Base-by-base conservation (phyloP, 2,113 vertebrate species). In the Apus apus region DNA sequence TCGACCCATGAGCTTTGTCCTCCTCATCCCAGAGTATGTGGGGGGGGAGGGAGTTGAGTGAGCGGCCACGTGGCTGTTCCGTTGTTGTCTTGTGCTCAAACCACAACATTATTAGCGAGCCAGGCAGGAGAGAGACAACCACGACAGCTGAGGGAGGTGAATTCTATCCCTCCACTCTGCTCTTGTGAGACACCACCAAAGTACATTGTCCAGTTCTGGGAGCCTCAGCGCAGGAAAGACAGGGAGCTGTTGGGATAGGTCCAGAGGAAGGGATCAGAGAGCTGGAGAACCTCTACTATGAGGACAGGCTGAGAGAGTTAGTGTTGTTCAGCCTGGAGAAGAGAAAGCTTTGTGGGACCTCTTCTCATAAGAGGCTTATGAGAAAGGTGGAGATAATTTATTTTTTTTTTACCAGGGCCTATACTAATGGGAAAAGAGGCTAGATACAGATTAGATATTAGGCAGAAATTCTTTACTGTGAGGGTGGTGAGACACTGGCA, bases 101-200 rank as follows among this genome's bases (percentile, higher is more conserved):
- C 38, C 38, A 38, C 38, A 38, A 38, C 38, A 38, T 38, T 38
- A 38, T 10, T 38, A 38, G 38, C 38, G 10, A 38, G 38, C 38
- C 38, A 38, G 38, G 38, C 38, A 38, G 38, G 38, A 38, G 38
- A 38, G 38, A 38, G 38, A 38, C 38, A 38, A 38, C 38, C 38
- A 38, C 38, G 8, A 38, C 38, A 38, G 8, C 8, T 0, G 0
- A 71, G 23, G 5, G 5, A 64, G 5, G 6, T 36, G 54, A 30
- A 30, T 40, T 79, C 26, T 83, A 14, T 3, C 3, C 32, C n/a
- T 76, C 25, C 20, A 20, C 19, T 34, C 26, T 3, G 1, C 6
- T 43, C 27, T 32, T 2, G 0, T n/a, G 8, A 56, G 46, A 54
- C 1, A 4, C 22, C 18, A 68, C 6, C 14, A 3, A 12, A 61